phyloP scores from a whole-genome alignment of 2,113 vertebrate species.

The Ictalurus punctatus region DNA sequence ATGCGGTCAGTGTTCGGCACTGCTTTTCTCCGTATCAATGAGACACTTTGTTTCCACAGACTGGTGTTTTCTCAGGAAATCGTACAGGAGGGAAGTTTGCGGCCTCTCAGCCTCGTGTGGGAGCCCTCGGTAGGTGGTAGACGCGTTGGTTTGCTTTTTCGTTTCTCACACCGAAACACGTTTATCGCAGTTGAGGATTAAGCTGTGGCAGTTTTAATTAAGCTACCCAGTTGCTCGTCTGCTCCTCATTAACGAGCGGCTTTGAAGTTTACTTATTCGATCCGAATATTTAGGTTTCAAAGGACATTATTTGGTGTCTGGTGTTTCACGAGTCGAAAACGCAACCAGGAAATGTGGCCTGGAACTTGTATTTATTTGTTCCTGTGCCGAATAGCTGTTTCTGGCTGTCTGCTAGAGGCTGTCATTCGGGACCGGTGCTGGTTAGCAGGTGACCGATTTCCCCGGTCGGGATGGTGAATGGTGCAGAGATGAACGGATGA shows the following conservation, averaged over 20 bases:
- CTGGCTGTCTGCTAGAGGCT: conserved; percentile 4
- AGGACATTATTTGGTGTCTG: conserved; percentile 52
- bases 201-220: conserved; percentile 57
- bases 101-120: conserved; percentile 44
- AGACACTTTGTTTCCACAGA: conserved; percentile 37
- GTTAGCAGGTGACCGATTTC: conserved; percentile 37
- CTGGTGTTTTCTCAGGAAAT: conserved; percentile 46
- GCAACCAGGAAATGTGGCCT: conserved; percentile 49
- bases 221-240: conserved; percentile 47
- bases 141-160: conserved; percentile 23
- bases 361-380: conserved; percentile 53
- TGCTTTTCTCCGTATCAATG: conserved; percentile 42
- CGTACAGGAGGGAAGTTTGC: conserved; percentile 40
- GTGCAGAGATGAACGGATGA: conserved; percentile 3
- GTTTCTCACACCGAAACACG: conserved; percentile 46
- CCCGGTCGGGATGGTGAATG: conserved; percentile 9
- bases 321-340: conserved; percentile 51
- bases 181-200: conserved; percentile 53
- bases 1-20: conserved; percentile 32
- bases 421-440: conserved; percentile 2
- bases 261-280: conserved; percentile 56
- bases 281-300: conserved; percentile 48
- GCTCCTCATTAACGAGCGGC: conserved; percentile 54
- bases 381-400: conserved; percentile 43
- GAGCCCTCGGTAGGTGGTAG: conserved; percentile 51